Evolutionary conservation across 2,888 invertebrate species (phyloP), one percentile per base, ranked within the genome.

Genomic region (Acleris sparsana): DNA sequence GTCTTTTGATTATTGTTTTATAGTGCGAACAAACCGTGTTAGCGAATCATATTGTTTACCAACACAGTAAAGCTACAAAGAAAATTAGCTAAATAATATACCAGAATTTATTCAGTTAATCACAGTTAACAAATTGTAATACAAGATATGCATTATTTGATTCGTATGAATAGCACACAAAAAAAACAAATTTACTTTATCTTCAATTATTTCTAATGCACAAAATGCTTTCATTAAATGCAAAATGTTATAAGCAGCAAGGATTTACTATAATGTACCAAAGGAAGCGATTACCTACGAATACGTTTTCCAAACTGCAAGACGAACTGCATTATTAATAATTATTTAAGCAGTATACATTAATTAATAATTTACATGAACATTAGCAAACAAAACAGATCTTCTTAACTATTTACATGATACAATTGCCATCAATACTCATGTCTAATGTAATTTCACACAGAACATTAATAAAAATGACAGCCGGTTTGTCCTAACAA

Each of bases 1-100:
- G 89, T 89, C 89, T 89, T 88, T 86, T 76, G 71, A 84, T 84
- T 83, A 83, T 79, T 84, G 83, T 81, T 83, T 82, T 83, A 80
- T 51, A 78, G 78, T 82, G 84, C 79, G 46, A 46, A 76, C 74
- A 78, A 80, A 75, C 76, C 75, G 72, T 62, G 25, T 59, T 46
- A 44, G 52, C 52, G 39, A 53, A 46, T 48, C 18, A 62, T 46
- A 51, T 33, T 59, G 9, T 52, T 59, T 25, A 53, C 25, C 55
- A 53, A 72, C 57, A 71, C 57, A 71, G 61, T 72, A 60, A 73
- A 73, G 53, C 63, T 58, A 70, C 58, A 69, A 64, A 52, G 29
- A 55, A 53, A 56, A 61, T 57, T 53, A 51, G 62, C 59, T 57
- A 62, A 62, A 60, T 22, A 69, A 59, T 20, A 53, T 57, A 61